These are phyloP conservation scores for Trichonephila clavata DNA, from an alignment of 1,140 invertebrate genomes.

Conservation along the genomic window DNA sequence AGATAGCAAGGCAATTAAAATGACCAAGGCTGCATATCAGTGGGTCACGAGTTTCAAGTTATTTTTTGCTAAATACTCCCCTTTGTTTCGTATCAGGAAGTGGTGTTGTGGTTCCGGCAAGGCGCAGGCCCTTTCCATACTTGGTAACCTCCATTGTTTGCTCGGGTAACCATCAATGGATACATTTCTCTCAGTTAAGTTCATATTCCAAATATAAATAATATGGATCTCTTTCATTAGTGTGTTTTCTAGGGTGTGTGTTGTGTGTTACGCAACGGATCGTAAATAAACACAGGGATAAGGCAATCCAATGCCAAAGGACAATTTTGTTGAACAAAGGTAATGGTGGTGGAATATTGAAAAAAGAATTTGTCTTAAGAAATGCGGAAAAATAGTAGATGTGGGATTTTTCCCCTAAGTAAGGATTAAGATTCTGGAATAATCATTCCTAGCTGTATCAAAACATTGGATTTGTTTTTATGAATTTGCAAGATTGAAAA, in stretches of 20 bases:
- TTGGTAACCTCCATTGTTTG: slow-evolving; percentile 29
- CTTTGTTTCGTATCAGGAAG: slow-evolving; percentile 56
- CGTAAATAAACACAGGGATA: not conserved
- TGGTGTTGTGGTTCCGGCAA: slow-evolving; percentile 38
- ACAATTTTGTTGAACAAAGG: too few species aligned
- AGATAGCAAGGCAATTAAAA: slow-evolving; percentile 3
- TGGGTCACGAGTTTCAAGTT: slow-evolving; percentile 57
- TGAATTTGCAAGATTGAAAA: too few species aligned
- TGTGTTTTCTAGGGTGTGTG: not conserved
- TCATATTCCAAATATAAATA: not conserved
- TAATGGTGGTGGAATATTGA: too few species aligned
- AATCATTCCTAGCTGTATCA: too few species aligned
- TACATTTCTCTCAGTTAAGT: not conserved
- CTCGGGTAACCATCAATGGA: not conserved
- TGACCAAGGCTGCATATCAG: not conserved
- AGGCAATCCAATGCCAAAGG: not conserved
- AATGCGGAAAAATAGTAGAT: too few species aligned
- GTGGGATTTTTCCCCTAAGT: too few species aligned
- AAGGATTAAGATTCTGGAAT: too few species aligned
- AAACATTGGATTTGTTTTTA: too few species aligned
- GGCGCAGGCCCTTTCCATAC: not conserved
- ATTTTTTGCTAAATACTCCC: slow-evolving; percentile 54
- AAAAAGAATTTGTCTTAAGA: too few species aligned
- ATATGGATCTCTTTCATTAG: not conserved
- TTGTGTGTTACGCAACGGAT: not conserved